Evolutionary conservation across 2,888 invertebrate species (phyloP).

Genomic region (Erynnis tages): DNA sequence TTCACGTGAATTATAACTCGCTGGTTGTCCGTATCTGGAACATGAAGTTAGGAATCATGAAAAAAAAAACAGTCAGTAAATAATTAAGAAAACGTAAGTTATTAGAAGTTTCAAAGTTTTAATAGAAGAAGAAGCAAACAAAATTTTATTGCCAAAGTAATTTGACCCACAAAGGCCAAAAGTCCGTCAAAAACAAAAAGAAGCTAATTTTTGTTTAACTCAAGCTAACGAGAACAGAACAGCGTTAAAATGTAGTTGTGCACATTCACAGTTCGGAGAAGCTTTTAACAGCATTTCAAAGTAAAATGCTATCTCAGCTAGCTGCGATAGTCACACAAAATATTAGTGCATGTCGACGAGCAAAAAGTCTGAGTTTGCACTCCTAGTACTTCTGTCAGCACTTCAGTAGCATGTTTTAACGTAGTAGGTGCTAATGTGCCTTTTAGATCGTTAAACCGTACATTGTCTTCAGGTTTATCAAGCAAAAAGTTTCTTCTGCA

Average conservation of each 20-base stretch:
- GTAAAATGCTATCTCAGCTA: constrained; percentile 1
- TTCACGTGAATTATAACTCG: constrained; percentile 96
- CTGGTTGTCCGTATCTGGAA: constrained; percentile 96
- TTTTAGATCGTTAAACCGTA: too few species aligned
- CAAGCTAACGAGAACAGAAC: not conserved
- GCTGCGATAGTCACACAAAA: constrained; percentile 1
- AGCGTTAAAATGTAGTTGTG: not conserved
- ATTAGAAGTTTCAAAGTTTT: too few species aligned
- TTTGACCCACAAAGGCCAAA: too few species aligned
- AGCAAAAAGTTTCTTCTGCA: too few species aligned
- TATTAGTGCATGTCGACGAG: not conserved
- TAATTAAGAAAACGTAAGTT: too few species aligned
- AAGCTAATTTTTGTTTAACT: too few species aligned
- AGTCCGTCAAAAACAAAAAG: too few species aligned
- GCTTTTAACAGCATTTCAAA: constrained; percentile 10
- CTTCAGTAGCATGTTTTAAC: not conserved
- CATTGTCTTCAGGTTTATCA: too few species aligned
- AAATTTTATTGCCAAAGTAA: not conserved
- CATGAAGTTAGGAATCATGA: not conserved
- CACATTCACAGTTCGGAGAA: constrained; percentile 2
- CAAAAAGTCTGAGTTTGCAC: constrained; percentile 1
- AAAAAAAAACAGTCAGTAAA: too few species aligned
- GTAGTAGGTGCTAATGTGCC: too few species aligned
- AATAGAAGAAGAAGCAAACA: too few species aligned
- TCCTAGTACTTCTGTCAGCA: not conserved